A percentile compares a stretch with the other conserved stretches of the same genome.
These are phyloP conservation scores for Trypoxylus dichotomus DNA, from an alignment of 1,140 invertebrate species.

Conservation along the genomic window DNA sequence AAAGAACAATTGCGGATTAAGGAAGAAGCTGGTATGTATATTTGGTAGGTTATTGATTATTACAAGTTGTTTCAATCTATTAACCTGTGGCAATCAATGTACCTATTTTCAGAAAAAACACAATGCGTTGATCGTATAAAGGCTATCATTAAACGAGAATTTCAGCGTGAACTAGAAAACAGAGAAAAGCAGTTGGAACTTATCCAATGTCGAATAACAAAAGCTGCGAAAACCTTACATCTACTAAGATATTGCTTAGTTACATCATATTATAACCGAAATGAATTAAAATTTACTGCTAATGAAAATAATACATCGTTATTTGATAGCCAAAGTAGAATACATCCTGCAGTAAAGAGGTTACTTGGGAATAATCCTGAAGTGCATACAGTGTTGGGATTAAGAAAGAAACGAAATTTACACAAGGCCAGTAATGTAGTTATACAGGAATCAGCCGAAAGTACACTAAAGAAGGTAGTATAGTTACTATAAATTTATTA, in stretches of 20 bases:
- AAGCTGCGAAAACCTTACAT: constrained; percentile 68
- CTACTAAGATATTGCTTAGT: constrained; percentile 70
- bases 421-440: background rate
- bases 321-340: constrained; percentile 58
- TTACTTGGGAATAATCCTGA: constrained; percentile 62
- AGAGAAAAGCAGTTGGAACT: constrained; percentile 51
- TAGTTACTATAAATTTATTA: background rate
- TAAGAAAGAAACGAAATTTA: constrained; percentile 4
- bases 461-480: background rate
- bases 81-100: background rate
- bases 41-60: background rate
- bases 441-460: constrained; percentile 18
- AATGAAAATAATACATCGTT: constrained; percentile 43
- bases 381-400: constrained; percentile 51
- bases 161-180: constrained; percentile 45
- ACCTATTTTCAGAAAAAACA: constrained; percentile 40
- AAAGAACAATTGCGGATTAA: constrained; percentile 41
- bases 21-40: constrained; percentile 44
- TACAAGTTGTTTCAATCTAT: background rate
- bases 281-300: constrained; percentile 57
- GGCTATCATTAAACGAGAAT: constrained; percentile 46
- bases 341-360: constrained; percentile 73
- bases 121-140: constrained; percentile 41
- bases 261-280: constrained; percentile 68
- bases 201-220: constrained; percentile 63